Evolutionary conservation across 1,140 invertebrate genomes (phyloP), one percentile per base, ranked within the genome.

Genomic region (Drosophila obscura): DNA sequence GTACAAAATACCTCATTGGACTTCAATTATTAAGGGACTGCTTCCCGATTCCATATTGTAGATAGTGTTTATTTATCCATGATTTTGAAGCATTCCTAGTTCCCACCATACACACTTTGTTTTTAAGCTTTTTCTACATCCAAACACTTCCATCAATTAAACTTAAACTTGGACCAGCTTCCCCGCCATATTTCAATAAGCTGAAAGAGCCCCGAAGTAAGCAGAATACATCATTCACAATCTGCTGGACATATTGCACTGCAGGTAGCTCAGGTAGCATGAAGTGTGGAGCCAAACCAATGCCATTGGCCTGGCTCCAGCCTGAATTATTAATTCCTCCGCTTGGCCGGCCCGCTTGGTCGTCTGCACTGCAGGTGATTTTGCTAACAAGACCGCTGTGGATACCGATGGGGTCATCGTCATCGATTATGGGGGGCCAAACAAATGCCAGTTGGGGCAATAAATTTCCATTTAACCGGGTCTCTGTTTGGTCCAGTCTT

Each of bases 331-430:
- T 77, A 73, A 84, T 77, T 66, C 67, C 67, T 53, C 44, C 22
- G 35, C 35, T 11, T 11, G 31, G 9, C 9, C 31, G 19, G 59
- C 43, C 61, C 60, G 51, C 60, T 76, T 51, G 52, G 60, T 48
- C 65, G 64, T 68, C 71, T 55, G 77, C 81, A 71, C 81, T 81
- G 81, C 81, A 84, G 81, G 81, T 81, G 77, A 87, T 84, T 81
- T 81, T 60, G 81, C 77, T 84, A 80, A 84, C 80, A 83, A 75
- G 62, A 76, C 63, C 55, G 64, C 67, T 69, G 64, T 69, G 67
- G 43, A 45, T 60, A 56, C 46, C 66, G 52, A 48, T 51, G 82
- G 76, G 81, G 81, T 84, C 80, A 84, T 55, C 59, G 45, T 53
- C 35, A 55, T 44, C 46, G 77, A 15, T 60, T 57, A 73, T 35